A percentile compares a stretch with the other conserved stretches of the same genome.
Conservation (phyloP, 2,797 vertebrate genomes). For the Tokudaia muenninki region DNA sequence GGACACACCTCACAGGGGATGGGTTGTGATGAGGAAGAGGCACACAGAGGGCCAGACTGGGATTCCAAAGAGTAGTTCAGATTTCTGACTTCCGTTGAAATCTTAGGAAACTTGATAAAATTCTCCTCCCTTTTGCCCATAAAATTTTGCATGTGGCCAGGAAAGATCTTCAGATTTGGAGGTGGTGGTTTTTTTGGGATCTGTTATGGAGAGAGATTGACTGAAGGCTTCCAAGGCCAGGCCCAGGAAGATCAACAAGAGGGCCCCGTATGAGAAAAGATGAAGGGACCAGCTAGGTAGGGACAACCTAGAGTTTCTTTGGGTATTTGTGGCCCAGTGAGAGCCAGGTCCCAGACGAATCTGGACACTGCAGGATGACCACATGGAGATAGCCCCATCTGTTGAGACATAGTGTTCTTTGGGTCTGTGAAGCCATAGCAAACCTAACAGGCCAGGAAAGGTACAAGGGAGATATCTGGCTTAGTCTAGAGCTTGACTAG, state of each 20-base stretch:
- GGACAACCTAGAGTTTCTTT: not conserved
- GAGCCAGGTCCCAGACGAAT: not conserved
- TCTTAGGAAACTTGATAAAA: slow-evolving; percentile 27
- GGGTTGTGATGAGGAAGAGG: not conserved
- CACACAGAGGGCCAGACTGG: not conserved
- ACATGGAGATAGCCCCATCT: not conserved
- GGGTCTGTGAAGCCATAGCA: not conserved
- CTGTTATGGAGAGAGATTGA: not conserved
- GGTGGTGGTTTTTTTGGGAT: not conserved
- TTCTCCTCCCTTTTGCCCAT: not conserved
- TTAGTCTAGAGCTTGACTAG: not conserved
- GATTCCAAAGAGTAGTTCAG: not conserved
- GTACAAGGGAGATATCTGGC: not conserved
- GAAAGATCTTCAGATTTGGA: slow-evolving; percentile 19
- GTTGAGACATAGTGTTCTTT: not conserved
- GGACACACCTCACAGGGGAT: not conserved
- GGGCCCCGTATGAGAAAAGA: not conserved
- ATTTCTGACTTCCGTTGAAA: slow-evolving; percentile 46
- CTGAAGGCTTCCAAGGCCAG: not conserved
- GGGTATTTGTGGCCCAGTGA: not conserved
- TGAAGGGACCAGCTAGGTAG: not conserved
- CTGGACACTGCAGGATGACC: not conserved
- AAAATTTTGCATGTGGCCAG: not conserved
- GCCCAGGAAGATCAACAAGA: not conserved
- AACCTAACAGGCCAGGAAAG: not conserved